Percentiles rank a stretch among this genome's conserved stretches.
These are phyloP conservation scores for Cephus runcator DNA, from an alignment of 2,888 invertebrate genomes.

Conservation along the genomic window DNA sequence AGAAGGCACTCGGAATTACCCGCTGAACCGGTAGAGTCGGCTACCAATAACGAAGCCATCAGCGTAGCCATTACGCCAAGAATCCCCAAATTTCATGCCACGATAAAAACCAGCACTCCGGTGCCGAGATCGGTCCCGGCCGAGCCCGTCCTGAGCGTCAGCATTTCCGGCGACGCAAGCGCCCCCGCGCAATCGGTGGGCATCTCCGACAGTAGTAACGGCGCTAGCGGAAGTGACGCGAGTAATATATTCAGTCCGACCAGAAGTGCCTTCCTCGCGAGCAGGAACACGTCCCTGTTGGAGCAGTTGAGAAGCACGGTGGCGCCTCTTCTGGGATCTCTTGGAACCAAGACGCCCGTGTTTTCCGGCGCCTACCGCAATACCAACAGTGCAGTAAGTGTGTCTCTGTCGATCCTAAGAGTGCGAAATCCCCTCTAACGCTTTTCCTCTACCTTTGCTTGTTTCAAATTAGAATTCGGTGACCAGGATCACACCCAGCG, in stretches of 20 bases:
- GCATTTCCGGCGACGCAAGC: conserved; percentile 32
- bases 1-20: conserved; percentile 55
- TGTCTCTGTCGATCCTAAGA: conserved; percentile 7
- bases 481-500: conserved; percentile 55
- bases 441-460: neutral
- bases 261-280: conserved; percentile 43
- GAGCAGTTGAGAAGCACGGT: conserved; percentile 61
- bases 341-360: conserved; percentile 55
- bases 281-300: conserved; percentile 48
- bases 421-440: neutral
- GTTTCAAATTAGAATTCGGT: conserved; percentile 46
- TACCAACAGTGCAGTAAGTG: conserved; percentile 53
- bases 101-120: conserved; percentile 25
- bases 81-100: conserved; percentile 36
- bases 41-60: conserved; percentile 16
- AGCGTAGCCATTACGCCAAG: conserved; percentile 56
- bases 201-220: conserved; percentile 33
- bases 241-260: conserved; percentile 58
- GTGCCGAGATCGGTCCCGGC: conserved; percentile 45
- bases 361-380: conserved; percentile 53
- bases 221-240: conserved; percentile 31
- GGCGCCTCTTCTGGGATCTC: conserved; percentile 54
- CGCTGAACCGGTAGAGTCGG: conserved; percentile 23
- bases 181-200: conserved; percentile 15
- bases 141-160: conserved; percentile 46